Base-by-base conservation (phyloP, 1,140 invertebrate genomes). In the Parasteatoda tepidariorum region DNA sequence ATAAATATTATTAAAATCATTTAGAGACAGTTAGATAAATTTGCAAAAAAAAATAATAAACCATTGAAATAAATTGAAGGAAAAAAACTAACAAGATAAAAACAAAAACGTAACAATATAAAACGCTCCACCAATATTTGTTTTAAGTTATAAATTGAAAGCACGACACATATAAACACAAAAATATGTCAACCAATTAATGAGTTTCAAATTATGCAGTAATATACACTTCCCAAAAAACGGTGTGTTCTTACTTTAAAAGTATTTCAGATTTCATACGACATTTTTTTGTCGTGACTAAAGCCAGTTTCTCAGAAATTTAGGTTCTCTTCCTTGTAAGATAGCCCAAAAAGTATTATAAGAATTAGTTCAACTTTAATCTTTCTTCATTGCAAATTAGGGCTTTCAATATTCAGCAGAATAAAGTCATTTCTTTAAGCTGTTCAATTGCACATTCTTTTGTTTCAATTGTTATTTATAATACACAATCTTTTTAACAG, bases 111-210 rank as follows among this genome's bases (percentile, higher is more conserved):
- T 68, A 82, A 81, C 24, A 81, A 61, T 68, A 57, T 55, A 34
- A 67, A 68, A 41, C 66, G 24, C 54, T 82, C 67, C 78, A 48
- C 78, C 78, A 71, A n/a, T 33, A 75, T 75, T 38, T 66, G 24
- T 70, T 61, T 34, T 82, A 38, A 59, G n/a, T 82, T 67, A 82
- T 34, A 81, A 81, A 34, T n/a, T 48, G 66, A 31, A 18, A 68
- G 2, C 48, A 71, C 41, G 66, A 71, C 66, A 41, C 24, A 71
- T 38, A 55, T 82, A 59, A 82, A 82, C 78, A 70, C 33, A 82
- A 82, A 70, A 70, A 82, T 61, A 48, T 61, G 48, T 61, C 55
- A 70, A n/a, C n/a, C 38, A 48, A 13, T 13, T 48, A 48, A 48
- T 9, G 38, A 48, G 38, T 13, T 48, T 2, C 4, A n/a, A 24